Evolutionary conservation across 1,140 invertebrate genomes (phyloP), one percentile per base, ranked within the genome.

Genomic region (Archivesica marissinica): DNA sequence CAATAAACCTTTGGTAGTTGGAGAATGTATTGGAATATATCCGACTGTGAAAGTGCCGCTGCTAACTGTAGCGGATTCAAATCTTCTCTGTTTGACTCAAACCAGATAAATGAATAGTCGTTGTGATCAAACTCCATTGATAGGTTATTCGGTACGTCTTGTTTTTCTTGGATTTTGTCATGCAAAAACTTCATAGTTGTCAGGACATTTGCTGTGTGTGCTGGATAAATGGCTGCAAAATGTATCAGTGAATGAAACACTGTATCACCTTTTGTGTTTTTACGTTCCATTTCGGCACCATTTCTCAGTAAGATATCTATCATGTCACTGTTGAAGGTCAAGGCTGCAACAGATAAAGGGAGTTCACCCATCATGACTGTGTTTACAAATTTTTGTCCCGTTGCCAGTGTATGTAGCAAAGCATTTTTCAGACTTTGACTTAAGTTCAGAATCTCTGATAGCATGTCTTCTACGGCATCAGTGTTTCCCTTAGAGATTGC

Each of bases 361-460:
- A 89, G 79, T 68, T 89, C 88, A 35, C 88, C 88, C 88, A 89
- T 89, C 88, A 89, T 88, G 11, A 89, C 85, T 20, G 88, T 89
- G 77, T 88, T 85, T 47, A 44, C 41, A 64, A 89, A 89, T 23
- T 84, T 78, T 25, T 68, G 38, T 0, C 87, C 88, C 2, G 87
- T 86, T 15, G 88, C 88, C 35, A 59, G 28, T 30, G 47, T 59
- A 30, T 74, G 66, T 20, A 87, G 81, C 3, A 85, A 35, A n/a
- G 56, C 59, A 35, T 50, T 75, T 23, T 47, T 56, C 2, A 77
- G 56, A 52, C 66, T 50, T 50, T 82, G 54, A 50, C 52, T 56
- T 35, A 64, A 39, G 23, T 66, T 66, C 17, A 75, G 47, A 15
- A 76, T 39, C 23, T 74, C 66, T 23, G 78, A 82, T 4, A 89